Evolutionary conservation across 2,797 vertebrate species (phyloP).

Genomic region (Phalanger gymnotis): DNA sequence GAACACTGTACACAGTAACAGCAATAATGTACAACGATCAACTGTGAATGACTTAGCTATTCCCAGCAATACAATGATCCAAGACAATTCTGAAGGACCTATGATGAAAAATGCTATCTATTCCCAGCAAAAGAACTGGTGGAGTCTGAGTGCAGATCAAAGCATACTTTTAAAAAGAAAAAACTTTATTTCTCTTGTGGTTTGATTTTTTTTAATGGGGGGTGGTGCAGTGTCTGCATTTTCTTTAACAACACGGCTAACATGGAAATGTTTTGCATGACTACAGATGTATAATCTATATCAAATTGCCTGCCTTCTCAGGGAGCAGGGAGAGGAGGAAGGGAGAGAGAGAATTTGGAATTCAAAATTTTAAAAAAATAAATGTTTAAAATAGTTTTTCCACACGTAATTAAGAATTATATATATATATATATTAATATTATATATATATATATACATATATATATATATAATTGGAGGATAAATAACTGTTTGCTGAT

Average conservation of each 20-base stretch:
- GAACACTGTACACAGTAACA: too few relatives aligned
- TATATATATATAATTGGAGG: not conserved
- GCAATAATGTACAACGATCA: too few relatives aligned
- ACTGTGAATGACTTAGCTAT: too few relatives aligned
- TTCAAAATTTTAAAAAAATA: not conserved
- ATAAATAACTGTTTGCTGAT: not conserved
- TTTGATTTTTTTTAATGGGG: not conserved
- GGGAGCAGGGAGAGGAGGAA: not conserved
- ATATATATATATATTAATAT: too few relatives aligned
- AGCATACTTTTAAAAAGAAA: not conserved
- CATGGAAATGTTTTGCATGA: not conserved
- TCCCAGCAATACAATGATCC: too few relatives aligned
- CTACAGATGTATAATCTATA: not conserved
- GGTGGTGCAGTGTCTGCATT: not conserved
- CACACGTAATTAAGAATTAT: not conserved
- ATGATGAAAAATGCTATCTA: not conserved
- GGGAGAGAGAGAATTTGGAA: not conserved
- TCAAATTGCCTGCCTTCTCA: not conserved
- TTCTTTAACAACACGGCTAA: not conserved
- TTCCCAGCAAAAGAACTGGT: not conserved
- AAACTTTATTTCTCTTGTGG: not conserved
- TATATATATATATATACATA: too few relatives aligned
- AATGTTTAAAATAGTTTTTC: not conserved
- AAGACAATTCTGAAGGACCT: not conserved
- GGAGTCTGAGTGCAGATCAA: not conserved